A percentile compares a stretch with the other conserved stretches of the same genome.
phyloP scores from a whole-genome alignment of 2,797 vertebrate species.

The Esox masquinongy region DNA sequence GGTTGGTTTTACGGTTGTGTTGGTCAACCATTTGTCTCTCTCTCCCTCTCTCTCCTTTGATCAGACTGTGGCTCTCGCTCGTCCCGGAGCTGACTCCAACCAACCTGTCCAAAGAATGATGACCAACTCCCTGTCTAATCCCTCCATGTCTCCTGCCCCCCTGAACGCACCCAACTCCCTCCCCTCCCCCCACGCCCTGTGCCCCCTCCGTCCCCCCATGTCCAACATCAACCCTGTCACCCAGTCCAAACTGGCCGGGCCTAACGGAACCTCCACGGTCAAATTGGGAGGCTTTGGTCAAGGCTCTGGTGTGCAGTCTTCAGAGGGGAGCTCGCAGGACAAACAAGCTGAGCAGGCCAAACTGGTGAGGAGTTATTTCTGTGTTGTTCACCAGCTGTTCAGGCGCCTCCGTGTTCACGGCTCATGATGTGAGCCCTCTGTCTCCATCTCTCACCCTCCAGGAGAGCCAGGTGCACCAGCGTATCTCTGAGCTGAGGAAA shows the following conservation, averaged over 20 bases:
- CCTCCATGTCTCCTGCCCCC: constrained; percentile 70
- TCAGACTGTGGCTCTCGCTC: constrained; percentile 83
- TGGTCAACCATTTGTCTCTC: not conserved
- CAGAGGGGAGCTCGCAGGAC: constrained; percentile 85
- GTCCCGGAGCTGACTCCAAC: constrained; percentile 75
- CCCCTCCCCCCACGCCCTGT: constrained; percentile 67
- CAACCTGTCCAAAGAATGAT: constrained; percentile 80
- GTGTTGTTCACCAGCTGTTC: not conserved
- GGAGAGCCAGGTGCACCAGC: constrained; percentile 95
- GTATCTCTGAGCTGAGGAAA: constrained; percentile 92
- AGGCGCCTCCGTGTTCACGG: not conserved
- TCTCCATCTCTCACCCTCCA: constrained; percentile 43
- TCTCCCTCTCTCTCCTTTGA: not conserved
- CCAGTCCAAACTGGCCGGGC: constrained; percentile 81
- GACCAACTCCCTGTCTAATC: constrained; percentile 74
- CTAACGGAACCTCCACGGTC: constrained; percentile 77
- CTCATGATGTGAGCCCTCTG: constrained; percentile 8
- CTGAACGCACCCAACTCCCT: constrained; percentile 68
- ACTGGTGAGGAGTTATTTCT: constrained; percentile 72
- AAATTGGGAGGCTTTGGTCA: constrained; percentile 79
- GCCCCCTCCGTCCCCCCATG: constrained; percentile 73
- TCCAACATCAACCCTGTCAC: constrained; percentile 73
- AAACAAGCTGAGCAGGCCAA: constrained; percentile 89
- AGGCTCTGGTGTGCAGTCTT: constrained; percentile 61
- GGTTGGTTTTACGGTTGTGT: not conserved